Base-by-base conservation (phyloP, 2,113 vertebrate genomes). In the Trichechus manatus region DNA sequence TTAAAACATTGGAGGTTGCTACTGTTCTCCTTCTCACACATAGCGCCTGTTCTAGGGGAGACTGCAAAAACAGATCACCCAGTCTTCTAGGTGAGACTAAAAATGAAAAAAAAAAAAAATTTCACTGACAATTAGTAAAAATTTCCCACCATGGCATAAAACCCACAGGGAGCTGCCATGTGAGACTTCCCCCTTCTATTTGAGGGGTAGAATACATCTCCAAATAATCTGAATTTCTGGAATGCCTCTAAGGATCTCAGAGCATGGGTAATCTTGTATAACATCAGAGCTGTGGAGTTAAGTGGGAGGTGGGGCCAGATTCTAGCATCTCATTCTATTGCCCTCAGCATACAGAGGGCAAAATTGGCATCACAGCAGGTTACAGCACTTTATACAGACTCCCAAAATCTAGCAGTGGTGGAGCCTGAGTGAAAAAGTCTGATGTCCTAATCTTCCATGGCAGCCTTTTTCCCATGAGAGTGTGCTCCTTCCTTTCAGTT, bases 351-450 rank as follows among this genome's bases (percentile, higher is more conserved):
- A 25, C 17, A 93, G 53, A 53, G 3, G 5, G 23, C 36, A 59
- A 47, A 59, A 20, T 0, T 25, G 39, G 53, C 1, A 23, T 36
- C 31, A 14, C 39, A 44, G 59, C 20, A 5, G 25, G 50, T 0
- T 5, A 13, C 8, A 23, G 5, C 4, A 1, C 14, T 3, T 72
- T 39, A 9, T 3, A 11, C 47, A 81, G 8, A 15, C 0, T 27
- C 29, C 68, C 42, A 2, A 82, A 47, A 47, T 4, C 63, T 79
- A 78, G n/a, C 68, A 31, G 33, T 13, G 20, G 1, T 53, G 17
- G n/a, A 15, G n/a, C 9, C 42, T 6, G 13, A n/a, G 50, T n/a
- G 14, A 31, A 42, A 61, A 29, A 44, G 9, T 10, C 20, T 6
- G 1, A 53, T 23, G 47, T 17, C 19, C 87, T 15, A 3, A 61